Conservation (phyloP, 2,888 invertebrate species). For the Heliconius erato region DNA sequence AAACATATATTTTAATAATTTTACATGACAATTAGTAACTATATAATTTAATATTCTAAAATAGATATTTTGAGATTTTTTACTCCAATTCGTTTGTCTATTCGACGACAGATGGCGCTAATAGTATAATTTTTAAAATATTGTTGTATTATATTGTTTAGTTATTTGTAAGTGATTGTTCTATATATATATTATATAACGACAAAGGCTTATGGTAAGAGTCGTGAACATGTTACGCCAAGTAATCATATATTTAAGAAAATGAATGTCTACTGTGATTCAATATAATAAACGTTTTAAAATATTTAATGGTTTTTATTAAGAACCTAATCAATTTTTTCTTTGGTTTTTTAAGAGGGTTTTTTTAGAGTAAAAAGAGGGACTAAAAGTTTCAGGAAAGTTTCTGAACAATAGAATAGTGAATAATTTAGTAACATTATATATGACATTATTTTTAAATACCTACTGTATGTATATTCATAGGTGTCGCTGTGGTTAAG, state of each 20-base stretch:
- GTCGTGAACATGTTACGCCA: not conserved
- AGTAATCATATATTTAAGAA: constrained; percentile 33
- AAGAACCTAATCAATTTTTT: not conserved
- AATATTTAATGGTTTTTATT: constrained; percentile 49
- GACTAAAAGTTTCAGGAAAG: no score
- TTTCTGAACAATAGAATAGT: no score
- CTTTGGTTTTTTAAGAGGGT: no score
- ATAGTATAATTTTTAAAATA: not conserved
- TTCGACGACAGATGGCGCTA: constrained; percentile 8
- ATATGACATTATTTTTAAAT: no score
- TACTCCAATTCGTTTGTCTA: not conserved
- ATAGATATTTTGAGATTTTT: constrained; percentile 1
- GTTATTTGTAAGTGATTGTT: not conserved
- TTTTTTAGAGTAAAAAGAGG: no score
- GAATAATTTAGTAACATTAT: no score
- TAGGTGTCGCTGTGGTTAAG: no score
- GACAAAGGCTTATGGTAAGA: not conserved
- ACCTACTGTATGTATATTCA: no score
- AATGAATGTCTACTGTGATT: constrained; percentile 65
- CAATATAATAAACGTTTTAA: constrained; percentile 71
- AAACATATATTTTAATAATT: not conserved
- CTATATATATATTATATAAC: not conserved
- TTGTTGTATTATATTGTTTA: constrained; percentile 13
- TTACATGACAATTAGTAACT: not conserved
- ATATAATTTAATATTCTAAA: not conserved